Evolutionary conservation across 2,888 invertebrate species (phyloP).

Genomic region (Drosophila pseudotalamancana): DNA sequence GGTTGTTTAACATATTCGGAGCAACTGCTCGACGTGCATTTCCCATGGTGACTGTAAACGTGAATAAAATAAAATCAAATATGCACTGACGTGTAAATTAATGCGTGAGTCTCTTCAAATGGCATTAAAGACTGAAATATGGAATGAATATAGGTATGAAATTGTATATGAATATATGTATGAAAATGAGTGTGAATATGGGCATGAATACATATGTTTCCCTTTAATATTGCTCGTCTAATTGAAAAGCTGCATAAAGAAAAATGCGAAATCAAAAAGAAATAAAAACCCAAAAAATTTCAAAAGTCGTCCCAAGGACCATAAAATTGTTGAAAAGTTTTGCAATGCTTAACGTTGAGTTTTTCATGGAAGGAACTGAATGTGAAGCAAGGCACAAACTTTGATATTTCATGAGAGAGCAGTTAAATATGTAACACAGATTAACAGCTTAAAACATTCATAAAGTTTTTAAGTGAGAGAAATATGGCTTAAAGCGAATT

Average conservation of each 20-base stretch:
- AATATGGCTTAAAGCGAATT: constrained; percentile 9
- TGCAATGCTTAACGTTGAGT: constrained; percentile 21
- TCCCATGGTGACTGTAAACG: constrained; percentile 38
- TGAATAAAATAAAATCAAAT: constrained; percentile 67
- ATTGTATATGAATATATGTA: not conserved
- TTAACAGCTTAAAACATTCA: constrained; percentile 43
- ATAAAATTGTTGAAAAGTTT: constrained; percentile 52
- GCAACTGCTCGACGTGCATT: constrained; percentile 25
- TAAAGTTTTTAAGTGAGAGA: constrained; percentile 23
- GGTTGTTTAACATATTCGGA: constrained; percentile 22
- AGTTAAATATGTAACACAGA: constrained; percentile 42
- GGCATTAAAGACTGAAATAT: constrained; percentile 35
- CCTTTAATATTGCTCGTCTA: constrained; percentile 41
- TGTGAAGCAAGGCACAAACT: not conserved
- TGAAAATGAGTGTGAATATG: not conserved
- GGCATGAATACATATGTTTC: constrained; percentile 3
- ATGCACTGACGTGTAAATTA: constrained; percentile 70
- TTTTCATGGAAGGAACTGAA: not conserved
- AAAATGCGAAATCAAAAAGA: constrained; percentile 7
- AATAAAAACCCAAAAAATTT: constrained; percentile 31
- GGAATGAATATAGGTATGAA: constrained; percentile 12
- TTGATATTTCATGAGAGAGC: constrained; percentile 28
- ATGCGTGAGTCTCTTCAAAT: constrained; percentile 49
- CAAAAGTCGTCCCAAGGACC: constrained; percentile 30
- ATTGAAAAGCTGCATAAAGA: constrained; percentile 41